These are phyloP conservation scores for Chaetodon auriga DNA, from an alignment of 2,113 vertebrate species.

Conservation along the genomic window DNA sequence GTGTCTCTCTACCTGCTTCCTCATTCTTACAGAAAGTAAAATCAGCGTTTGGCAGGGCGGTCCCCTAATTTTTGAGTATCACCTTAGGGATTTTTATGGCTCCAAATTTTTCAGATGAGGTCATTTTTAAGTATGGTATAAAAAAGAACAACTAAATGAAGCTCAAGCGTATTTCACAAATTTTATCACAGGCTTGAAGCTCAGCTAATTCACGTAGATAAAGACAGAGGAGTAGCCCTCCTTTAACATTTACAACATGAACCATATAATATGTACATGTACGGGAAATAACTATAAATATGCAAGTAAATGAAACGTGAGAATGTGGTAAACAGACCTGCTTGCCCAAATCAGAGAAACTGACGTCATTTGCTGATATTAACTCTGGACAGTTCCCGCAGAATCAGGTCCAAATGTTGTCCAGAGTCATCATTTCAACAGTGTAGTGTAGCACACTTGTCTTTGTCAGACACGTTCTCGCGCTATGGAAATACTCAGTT, in stretches of 20 bases:
- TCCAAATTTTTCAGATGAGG: background rate
- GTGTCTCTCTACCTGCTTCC: background rate
- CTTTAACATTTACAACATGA: background rate
- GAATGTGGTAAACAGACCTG: no score
- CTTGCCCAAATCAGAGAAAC: no score
- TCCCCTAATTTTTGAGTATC: background rate
- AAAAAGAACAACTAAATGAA: no score
- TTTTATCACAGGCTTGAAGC: background rate
- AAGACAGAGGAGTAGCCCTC: no score
- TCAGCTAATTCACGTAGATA: background rate
- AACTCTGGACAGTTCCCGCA: no score
- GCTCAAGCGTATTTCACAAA: background rate
- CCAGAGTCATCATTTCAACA: no score
- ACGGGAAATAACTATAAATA: background rate
- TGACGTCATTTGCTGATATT: no score
- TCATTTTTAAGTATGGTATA: background rate
- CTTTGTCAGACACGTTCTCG: no score
- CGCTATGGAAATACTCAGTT: no score
- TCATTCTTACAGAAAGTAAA: background rate
- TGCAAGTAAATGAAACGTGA: background rate
- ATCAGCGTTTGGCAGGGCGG: background rate
- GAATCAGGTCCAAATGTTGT: no score
- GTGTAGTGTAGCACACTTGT: no score
- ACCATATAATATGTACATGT: background rate
- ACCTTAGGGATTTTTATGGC: background rate